Percentiles rank a stretch among this genome's conserved stretches.
Conservation (phyloP, 2,888 invertebrate species). For the Nycteola revayana region DNA sequence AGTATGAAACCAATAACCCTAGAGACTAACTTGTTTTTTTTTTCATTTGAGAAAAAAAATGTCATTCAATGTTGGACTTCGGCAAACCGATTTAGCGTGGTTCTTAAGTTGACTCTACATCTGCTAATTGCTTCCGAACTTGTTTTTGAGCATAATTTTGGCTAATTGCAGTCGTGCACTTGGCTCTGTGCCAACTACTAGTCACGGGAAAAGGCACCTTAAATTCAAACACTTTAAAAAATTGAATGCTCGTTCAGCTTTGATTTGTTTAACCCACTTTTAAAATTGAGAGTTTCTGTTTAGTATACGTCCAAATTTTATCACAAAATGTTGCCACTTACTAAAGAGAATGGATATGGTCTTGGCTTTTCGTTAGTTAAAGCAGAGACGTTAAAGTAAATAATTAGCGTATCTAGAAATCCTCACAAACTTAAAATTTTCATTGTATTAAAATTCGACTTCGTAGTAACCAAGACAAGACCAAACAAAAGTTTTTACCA, state of each 20-base stretch:
- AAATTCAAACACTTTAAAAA: conserved; percentile 52
- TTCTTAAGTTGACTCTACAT: conserved; percentile 66
- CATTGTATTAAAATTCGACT: too few relatives aligned
- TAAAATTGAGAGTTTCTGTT: too few relatives aligned
- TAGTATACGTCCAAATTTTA: too few relatives aligned
- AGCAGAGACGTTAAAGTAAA: too few relatives aligned
- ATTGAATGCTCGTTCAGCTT: conserved; percentile 25
- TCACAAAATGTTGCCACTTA: too few relatives aligned
- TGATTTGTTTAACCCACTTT: conserved; percentile 38
- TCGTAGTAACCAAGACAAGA: too few relatives aligned
- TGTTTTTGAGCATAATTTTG: conserved; percentile 78
- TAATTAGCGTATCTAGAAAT: too few relatives aligned
- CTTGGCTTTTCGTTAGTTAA: too few relatives aligned
- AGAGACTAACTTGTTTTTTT: conserved; percentile 10
- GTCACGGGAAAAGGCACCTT: conserved; percentile 55
- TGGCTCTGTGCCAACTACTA: conserved; percentile 60
- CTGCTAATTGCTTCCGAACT: conserved; percentile 76
- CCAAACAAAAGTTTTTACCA: too few relatives aligned
- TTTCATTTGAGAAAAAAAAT: conserved; percentile 42
- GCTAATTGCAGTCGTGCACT: conserved; percentile 73
- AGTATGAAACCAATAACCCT: too few relatives aligned
- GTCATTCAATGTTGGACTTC: conserved; percentile 44
- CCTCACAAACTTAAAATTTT: too few relatives aligned
- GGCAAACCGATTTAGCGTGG: conserved; percentile 54
- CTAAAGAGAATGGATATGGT: too few relatives aligned